Conservation (phyloP, 1,140 invertebrate genomes). For the Pomacea maculata region DNA sequence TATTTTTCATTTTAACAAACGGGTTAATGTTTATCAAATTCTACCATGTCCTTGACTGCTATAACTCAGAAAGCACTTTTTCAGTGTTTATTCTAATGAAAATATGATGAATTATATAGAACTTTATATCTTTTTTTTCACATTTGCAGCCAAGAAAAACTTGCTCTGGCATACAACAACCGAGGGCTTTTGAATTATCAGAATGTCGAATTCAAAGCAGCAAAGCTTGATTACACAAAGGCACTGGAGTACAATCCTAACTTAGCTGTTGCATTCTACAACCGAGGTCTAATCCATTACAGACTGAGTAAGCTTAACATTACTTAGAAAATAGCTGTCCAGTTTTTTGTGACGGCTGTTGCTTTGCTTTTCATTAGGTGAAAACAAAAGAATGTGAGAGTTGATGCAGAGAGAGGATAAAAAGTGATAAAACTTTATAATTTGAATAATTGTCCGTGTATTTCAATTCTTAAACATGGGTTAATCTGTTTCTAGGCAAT, state of each 20-base stretch:
- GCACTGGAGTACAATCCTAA: slow-evolving; percentile 51
- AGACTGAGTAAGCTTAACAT: slow-evolving; percentile 48
- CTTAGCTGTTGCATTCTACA: slow-evolving; percentile 60
- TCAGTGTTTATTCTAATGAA: too few relatives aligned
- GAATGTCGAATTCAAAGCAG: slow-evolving; percentile 63
- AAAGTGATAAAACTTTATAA: too few relatives aligned
- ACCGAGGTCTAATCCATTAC: slow-evolving; percentile 64
- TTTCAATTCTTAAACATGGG: too few relatives aligned
- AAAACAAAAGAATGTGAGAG: too few relatives aligned
- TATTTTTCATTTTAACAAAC: neutral
- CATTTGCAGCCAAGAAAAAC: slow-evolving; percentile 32
- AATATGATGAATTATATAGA: neutral
- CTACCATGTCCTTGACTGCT: neutral
- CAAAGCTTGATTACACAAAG: slow-evolving; percentile 60
- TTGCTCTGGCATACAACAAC: slow-evolving; percentile 63
- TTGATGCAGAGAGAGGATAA: too few relatives aligned
- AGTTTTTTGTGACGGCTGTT: too few relatives aligned
- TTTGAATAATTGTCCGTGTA: too few relatives aligned
- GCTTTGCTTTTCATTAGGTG: too few relatives aligned
- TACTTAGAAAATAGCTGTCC: neutral
- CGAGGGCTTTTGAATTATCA: slow-evolving; percentile 61
- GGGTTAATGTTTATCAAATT: neutral
- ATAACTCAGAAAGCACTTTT: neutral
- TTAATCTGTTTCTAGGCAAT: too few relatives aligned
- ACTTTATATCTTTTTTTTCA: neutral